Base-by-base conservation (phyloP, 2,113 vertebrate genomes). In the Dermatemys mawii region DNA sequence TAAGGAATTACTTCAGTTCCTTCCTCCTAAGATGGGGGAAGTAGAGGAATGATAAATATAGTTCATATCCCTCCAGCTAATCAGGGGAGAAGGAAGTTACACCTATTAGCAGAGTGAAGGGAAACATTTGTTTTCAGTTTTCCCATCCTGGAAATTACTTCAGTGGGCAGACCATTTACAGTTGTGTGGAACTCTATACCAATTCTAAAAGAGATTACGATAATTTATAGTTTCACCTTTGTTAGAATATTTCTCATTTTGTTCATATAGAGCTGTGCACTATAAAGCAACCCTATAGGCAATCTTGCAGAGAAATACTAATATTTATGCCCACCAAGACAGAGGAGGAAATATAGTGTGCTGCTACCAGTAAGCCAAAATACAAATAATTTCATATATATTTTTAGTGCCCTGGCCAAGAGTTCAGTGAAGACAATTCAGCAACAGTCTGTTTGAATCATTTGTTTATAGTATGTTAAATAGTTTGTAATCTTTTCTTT, bases 1-100 rank as follows among this genome's bases (percentile, higher is more conserved):
- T 89, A 96, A 87, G 91, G 94, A 97, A 97, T 97, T 95, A 97
- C 94, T 97, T 98, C 83, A 97, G 96, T 97, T 97, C 97, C 97
- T 98, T 98, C 95, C 97, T 97, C 70, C 55, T 96, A 85, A 83
- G 78, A 60, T 67, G 90, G 84, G 97, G 96, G 95, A 97, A 96
- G 78, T 90, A 76, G 54, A 93, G 24, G 84, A 91, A 89, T 96
- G 95, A 97, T 97, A 95, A 83, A 92, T 49, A 84, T 90, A 89
- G 75, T 78, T 84, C 89, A 88, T 91, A 88, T 93, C 93, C 27
- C 32, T 70, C 49, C 80, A 95, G 94, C 88, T 94, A 93, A 83
- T 82, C 3, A 11, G 76, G 95, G 51, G 21, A 94, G 89, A 22
- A 95, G 95, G 97, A 98, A 97, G 86, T 96, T 92, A 92, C 89